Evolutionary conservation across 2,888 invertebrate genomes (phyloP).

Genomic region (Eurytoma adleriae): DNA sequence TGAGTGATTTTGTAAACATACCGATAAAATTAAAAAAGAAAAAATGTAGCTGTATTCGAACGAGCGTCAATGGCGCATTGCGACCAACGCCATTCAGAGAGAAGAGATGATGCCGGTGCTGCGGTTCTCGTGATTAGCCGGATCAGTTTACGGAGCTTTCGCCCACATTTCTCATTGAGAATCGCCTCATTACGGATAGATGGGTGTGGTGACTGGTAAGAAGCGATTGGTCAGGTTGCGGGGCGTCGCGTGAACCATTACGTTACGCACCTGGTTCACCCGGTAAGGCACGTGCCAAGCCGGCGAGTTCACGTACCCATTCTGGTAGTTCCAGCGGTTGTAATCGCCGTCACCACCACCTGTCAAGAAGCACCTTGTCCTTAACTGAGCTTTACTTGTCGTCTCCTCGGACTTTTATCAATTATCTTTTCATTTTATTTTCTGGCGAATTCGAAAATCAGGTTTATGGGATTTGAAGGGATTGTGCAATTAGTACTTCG

Average conservation of each 20-base stretch:
- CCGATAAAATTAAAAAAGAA: constrained; percentile 8
- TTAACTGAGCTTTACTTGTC: constrained; percentile 57
- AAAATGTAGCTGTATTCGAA: constrained; percentile 11
- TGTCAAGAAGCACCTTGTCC: constrained; percentile 72
- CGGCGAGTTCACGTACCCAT: constrained; percentile 75
- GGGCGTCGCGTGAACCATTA: constrained; percentile 76
- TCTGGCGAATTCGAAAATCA: neutral
- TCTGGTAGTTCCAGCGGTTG: constrained; percentile 75
- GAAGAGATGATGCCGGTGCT: constrained; percentile 32
- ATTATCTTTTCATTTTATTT: too few relatives aligned
- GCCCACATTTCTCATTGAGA: constrained; percentile 7
- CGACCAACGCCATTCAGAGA: constrained; percentile 14
- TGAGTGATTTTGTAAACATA: constrained; percentile 21
- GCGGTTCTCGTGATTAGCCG: constrained; percentile 10
- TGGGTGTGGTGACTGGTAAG: constrained; percentile 68
- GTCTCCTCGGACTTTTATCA: constrained; percentile 44
- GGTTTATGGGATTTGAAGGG: neutral
- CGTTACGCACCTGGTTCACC: constrained; percentile 75
- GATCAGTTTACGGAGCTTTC: constrained; percentile 20
- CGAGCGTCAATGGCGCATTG: constrained; percentile 14
- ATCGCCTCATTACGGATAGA: constrained; percentile 56
- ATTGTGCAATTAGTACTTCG: constrained; percentile 28
- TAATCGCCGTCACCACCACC: constrained; percentile 72
- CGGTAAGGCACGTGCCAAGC: constrained; percentile 75
- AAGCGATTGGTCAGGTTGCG: constrained; percentile 75